Conservation (phyloP, 2,797 vertebrate genomes). For the Lacerta viridis region DNA sequence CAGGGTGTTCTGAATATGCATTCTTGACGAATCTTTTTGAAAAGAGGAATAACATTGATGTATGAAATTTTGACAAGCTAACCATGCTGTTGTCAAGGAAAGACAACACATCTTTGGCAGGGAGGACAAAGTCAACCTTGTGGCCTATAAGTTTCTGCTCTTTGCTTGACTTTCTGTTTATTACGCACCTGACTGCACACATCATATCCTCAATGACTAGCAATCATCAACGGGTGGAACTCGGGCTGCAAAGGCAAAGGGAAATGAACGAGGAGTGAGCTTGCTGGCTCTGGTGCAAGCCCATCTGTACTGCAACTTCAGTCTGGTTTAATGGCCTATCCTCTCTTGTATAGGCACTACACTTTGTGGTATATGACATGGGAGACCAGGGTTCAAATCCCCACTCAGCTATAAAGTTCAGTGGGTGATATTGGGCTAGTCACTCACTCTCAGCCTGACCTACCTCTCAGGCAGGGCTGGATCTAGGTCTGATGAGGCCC, state of each 20-base stretch:
- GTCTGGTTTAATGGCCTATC: too few species aligned
- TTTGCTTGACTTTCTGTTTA: constrained; percentile 27
- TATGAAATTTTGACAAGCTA: neutral
- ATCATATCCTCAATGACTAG: neutral
- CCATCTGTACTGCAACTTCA: too few species aligned
- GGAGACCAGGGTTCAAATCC: too few species aligned
- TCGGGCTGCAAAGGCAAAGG: neutral
- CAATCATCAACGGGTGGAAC: neutral
- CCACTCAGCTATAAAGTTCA: too few species aligned
- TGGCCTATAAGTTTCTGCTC: too few species aligned
- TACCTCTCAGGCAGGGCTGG: too few species aligned
- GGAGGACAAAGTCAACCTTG: neutral
- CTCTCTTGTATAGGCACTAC: neutral
- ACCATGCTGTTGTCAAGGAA: constrained; percentile 1
- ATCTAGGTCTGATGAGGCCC: too few species aligned
- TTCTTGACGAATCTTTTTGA: too few species aligned
- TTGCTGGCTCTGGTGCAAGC: neutral
- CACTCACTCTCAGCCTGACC: too few species aligned
- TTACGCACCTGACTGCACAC: neutral
- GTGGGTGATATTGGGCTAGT: too few species aligned
- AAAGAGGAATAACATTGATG: neutral
- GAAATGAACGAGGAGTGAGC: neutral
- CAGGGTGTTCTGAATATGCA: too few species aligned
- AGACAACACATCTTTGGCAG: neutral
- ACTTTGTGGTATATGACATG: too few species aligned